A percentile compares a stretch with the other conserved stretches of the same genome.
Conservation (phyloP, 1,140 invertebrate genomes). For the Ectropis grisescens region DNA sequence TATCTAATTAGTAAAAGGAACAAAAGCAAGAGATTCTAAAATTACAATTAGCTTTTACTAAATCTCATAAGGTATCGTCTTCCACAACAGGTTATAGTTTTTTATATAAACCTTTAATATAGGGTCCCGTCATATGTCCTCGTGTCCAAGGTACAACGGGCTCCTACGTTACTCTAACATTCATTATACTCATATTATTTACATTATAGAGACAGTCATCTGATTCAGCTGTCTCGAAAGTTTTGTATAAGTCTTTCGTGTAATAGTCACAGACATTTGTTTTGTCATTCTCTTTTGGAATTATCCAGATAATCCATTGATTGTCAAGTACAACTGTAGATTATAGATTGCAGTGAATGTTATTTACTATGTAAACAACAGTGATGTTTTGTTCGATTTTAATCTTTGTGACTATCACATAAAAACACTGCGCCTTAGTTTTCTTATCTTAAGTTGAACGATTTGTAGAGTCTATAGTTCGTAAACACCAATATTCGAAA, state of each 20-base stretch:
- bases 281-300: too few species aligned
- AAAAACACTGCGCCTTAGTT: too few species aligned
- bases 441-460: too few species aligned
- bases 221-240: slow-evolving; percentile 33
- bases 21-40: slow-evolving; percentile 33
- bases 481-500: slow-evolving; percentile 66
- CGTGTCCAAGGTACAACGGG: neutral
- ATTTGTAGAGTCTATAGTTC: slow-evolving; percentile 48
- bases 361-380: too few species aligned
- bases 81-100: slow-evolving; percentile 57
- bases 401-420: too few species aligned
- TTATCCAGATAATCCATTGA: too few species aligned
- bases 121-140: too few species aligned
- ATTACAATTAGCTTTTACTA: slow-evolving; percentile 37
- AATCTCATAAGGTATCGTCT: slow-evolving; percentile 59
- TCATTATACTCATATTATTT: slow-evolving; percentile 12
- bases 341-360: too few species aligned
- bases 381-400: too few species aligned
- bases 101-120: slow-evolving; percentile 29
- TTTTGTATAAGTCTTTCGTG: too few species aligned
- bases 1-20: slow-evolving; percentile 24
- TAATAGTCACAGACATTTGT: too few species aligned
- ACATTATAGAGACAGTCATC: slow-evolving; percentile 13
- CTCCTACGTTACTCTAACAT: slow-evolving; percentile 3
- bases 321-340: too few species aligned